These are phyloP conservation scores for Anodontia alba DNA, from an alignment of 2,888 invertebrate species.

Conservation along the genomic window DNA sequence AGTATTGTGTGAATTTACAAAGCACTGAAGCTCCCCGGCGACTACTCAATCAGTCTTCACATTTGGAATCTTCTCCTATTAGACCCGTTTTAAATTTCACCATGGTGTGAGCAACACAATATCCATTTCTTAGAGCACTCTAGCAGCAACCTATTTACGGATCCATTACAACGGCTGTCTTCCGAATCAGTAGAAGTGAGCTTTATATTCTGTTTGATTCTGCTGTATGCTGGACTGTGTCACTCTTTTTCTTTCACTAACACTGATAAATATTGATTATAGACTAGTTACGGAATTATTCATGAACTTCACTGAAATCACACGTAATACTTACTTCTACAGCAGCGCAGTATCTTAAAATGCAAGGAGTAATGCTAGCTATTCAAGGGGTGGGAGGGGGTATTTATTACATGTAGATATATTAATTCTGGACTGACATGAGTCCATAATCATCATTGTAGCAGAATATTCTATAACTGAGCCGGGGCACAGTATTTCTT, in stretches of 20 bases:
- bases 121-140: neutral
- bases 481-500: no score
- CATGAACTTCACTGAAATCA: neutral
- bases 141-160: neutral
- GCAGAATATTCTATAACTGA: no score
- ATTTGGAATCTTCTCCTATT: no score
- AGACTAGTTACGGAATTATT: constrained; percentile 8
- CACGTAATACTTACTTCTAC: neutral
- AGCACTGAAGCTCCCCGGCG: no score
- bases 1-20: no score
- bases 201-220: neutral
- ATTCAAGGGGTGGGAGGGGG: no score
- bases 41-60: no score
- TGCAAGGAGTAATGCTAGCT: neutral
- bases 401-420: no score
- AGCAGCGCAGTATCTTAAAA: neutral
- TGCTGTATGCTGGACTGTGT: neutral
- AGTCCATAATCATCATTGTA: no score
- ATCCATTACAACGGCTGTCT: neutral
- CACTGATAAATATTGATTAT: constrained; percentile 20
- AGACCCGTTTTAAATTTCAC: neutral
- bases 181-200: neutral
- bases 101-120: neutral
- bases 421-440: no score
- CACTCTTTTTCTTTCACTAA: constrained; percentile 11